Evolutionary conservation across 1,140 invertebrate genomes (phyloP).

Genomic region (Araneus ventricosus): DNA sequence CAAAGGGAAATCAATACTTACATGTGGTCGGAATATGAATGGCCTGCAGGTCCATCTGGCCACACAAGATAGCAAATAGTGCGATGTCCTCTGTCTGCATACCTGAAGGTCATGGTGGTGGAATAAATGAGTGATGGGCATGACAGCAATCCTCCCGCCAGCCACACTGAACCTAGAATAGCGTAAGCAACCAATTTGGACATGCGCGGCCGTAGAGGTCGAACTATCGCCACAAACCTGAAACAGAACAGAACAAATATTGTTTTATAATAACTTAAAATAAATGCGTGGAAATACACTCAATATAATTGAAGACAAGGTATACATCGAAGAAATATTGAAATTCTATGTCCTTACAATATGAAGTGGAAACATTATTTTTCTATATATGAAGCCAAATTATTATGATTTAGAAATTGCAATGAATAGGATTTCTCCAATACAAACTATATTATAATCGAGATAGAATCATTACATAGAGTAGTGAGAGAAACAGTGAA

Average conservation of each 20-base stretch:
- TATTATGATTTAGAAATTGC: too few species aligned
- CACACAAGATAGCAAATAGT: conserved; percentile 85
- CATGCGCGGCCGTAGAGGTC: conserved; percentile 91
- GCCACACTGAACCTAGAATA: conserved; percentile 91
- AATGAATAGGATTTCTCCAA: too few species aligned
- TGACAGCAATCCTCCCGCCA: conserved; percentile 87
- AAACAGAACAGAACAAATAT: conserved; percentile 76
- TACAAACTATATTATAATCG: too few species aligned
- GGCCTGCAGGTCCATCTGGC: conserved; percentile 84
- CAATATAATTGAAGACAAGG: too few species aligned
- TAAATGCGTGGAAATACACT: too few species aligned
- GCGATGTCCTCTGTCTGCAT: conserved; percentile 81
- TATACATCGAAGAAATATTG: too few species aligned
- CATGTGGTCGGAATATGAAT: conserved; percentile 85
- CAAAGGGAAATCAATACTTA: conserved; percentile 80
- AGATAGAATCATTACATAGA: too few species aligned
- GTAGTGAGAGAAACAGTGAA: too few species aligned
- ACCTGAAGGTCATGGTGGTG: conserved; percentile 86
- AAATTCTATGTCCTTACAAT: too few species aligned
- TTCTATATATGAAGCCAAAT: too few species aligned
- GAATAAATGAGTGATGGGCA: conserved; percentile 91
- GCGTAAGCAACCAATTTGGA: conserved; percentile 88
- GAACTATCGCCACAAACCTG: conserved; percentile 95
- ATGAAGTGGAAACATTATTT: too few species aligned
- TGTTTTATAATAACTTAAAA: too few species aligned